phyloP scores from a whole-genome alignment of 2,888 invertebrate species.

The Xylocampa areola region DNA sequence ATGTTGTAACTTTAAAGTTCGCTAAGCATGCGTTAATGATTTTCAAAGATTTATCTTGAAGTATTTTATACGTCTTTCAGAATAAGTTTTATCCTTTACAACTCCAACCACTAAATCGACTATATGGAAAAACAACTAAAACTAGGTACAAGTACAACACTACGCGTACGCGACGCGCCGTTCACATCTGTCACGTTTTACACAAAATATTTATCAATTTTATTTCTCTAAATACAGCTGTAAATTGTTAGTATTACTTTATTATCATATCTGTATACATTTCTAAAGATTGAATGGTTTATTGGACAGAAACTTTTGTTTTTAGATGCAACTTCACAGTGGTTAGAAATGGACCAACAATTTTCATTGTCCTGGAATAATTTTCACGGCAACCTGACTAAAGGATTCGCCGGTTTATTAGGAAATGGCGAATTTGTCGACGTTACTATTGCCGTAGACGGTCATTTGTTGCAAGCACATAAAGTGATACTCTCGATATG shows the following conservation, averaged over 20 bases:
- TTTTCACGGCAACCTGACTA: conserved; percentile 92
- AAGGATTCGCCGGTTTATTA: conserved; percentile 91
- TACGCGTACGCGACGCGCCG: conserved; percentile 67
- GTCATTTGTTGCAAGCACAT: conserved; percentile 92
- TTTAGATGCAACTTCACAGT: conserved; percentile 73
- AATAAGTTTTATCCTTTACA: neutral
- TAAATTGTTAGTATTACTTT: conserved; percentile 58
- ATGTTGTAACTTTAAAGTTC: no score
- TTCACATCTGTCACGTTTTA: conserved; percentile 67
- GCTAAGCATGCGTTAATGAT: no score
- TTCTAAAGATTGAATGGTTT: conserved; percentile 11
- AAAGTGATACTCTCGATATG: conserved; percentile 93
- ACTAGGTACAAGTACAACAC: conserved; percentile 47
- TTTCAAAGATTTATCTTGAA: no score
- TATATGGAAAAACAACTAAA: no score
- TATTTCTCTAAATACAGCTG: conserved; percentile 49
- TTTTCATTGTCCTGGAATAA: conserved; percentile 93
- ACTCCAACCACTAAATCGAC: conserved; percentile 1
- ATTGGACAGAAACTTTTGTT: conserved; percentile 32
- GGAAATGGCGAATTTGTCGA: conserved; percentile 90
- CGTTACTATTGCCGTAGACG: conserved; percentile 91
- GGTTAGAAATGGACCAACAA: conserved; percentile 90
- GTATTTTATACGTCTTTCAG: no score
- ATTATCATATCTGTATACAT: neutral
- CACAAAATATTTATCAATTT: conserved; percentile 66